Evolutionary conservation across 2,888 invertebrate species (phyloP).

Genomic region (Dasysyrphus albostriatus): DNA sequence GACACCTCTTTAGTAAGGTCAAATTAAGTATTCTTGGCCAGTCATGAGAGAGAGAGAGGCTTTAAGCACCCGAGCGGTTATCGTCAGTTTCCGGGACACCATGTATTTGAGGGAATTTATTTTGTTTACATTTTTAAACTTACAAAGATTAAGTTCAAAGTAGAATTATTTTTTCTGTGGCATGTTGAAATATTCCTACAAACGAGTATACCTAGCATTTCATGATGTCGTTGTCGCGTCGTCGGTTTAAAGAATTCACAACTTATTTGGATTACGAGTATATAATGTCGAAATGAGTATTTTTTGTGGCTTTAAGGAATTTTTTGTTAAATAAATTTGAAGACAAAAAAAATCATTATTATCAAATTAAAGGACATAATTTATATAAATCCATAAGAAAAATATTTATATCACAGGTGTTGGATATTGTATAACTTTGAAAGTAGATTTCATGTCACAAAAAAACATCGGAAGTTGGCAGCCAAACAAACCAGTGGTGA

Average conservation of each 20-base stretch:
- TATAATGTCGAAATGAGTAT: background rate
- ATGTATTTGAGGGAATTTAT: constrained; percentile 20
- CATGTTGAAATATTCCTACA: background rate
- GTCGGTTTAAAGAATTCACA: background rate
- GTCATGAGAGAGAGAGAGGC: background rate
- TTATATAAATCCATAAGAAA: background rate
- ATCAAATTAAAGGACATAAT: constrained; percentile 4
- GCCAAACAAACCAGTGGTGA: constrained; percentile 11
- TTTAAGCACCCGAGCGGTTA: constrained; percentile 7
- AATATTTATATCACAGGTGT: constrained; percentile 31
- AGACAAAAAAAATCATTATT: constrained; percentile 10
- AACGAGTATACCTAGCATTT: background rate
- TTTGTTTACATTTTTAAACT: constrained; percentile 32
- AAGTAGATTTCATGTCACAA: constrained; percentile 22
- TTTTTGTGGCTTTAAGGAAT: background rate
- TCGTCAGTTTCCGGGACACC: constrained; percentile 14
- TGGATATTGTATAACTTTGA: constrained; percentile 20
- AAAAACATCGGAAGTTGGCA: constrained; percentile 33
- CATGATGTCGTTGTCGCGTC: background rate
- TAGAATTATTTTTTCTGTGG: constrained; percentile 5
- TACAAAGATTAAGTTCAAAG: constrained; percentile 3
- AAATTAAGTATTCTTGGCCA: constrained; percentile 28
- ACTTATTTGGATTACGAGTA: background rate
- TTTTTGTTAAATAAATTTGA: background rate
- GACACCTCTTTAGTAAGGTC: constrained; percentile 17